These are phyloP conservation scores for Sphaeridia pumilis DNA, from an alignment of 2,888 invertebrate genomes.

Conservation along the genomic window DNA sequence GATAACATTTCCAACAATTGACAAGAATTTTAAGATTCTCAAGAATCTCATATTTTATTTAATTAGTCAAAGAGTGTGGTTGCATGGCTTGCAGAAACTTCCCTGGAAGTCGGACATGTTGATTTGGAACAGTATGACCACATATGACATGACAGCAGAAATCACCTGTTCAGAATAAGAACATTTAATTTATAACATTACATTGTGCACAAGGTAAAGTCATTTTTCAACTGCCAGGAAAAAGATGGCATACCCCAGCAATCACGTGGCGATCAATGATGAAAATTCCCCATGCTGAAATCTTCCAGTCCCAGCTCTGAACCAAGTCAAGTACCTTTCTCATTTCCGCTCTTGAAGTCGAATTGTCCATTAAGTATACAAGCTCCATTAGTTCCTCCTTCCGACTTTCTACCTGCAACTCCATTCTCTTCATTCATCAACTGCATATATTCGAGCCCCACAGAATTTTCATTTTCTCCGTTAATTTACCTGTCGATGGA, in stretches of 20 bases:
- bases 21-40: too few relatives aligned
- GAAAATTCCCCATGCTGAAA: slow-evolving; percentile 12
- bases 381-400: not conserved
- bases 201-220: not conserved
- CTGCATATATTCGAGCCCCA: too few relatives aligned
- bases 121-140: slow-evolving; percentile 14
- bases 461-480: not conserved
- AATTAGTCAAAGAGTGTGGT: too few relatives aligned
- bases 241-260: slow-evolving; percentile 9
- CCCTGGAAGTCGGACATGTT: slow-evolving; percentile 1
- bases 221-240: not conserved
- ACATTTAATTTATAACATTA: not conserved
- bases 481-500: slow-evolving; percentile 4
- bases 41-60: too few relatives aligned
- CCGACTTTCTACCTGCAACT: not conserved
- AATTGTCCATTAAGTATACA: slow-evolving; percentile 1
- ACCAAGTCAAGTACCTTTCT: slow-evolving; percentile 3
- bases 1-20: too few relatives aligned
- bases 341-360: slow-evolving; percentile 1
- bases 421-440: not conserved
- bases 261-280: slow-evolving; percentile 8
- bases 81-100: too few relatives aligned
- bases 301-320: slow-evolving; percentile 10
- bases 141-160: slow-evolving; percentile 8
- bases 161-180: slow-evolving; percentile 2